A percentile compares a stretch with the other conserved stretches of the same genome.
Conservation (phyloP, 2,113 vertebrate species). For the cattle (Bos taurus) region DNA sequence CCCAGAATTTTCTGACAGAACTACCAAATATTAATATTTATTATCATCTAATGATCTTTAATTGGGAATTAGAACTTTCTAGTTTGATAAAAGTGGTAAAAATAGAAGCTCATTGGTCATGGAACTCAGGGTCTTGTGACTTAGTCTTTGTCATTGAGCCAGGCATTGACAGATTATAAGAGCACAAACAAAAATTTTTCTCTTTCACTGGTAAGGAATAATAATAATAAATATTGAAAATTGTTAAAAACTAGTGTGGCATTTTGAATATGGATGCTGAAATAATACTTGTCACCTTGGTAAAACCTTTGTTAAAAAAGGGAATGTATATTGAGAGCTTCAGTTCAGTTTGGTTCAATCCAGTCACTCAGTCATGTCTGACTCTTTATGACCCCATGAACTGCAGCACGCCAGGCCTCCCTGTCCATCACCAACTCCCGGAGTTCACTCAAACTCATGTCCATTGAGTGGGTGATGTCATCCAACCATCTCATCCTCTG, state of each 20-base stretch:
- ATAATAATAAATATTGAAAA: background rate
- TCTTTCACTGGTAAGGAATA: background rate
- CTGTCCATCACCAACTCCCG: background rate
- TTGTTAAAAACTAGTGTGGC: background rate
- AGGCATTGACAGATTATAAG: background rate
- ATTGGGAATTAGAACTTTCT: background rate
- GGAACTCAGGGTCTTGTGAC: background rate
- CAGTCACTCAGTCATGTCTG: rapidly evolving
- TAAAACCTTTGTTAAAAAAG: background rate
- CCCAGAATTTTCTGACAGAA: background rate
- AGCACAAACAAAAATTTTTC: background rate
- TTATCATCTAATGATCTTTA: background rate
- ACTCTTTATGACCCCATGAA: background rate
- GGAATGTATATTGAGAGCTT: background rate
- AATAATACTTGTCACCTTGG: background rate
- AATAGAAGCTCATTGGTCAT: background rate
- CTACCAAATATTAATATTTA: slow-evolving; percentile 9
- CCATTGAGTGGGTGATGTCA: background rate
- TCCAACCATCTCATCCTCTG: background rate
- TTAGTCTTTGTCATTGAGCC: background rate
- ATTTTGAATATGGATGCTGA: background rate
- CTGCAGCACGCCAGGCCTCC: background rate
- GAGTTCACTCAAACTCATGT: background rate
- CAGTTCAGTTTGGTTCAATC: background rate
- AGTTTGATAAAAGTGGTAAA: background rate